Base-by-base conservation (phyloP, 2,113 vertebrate species). In the Rousettus leschenaultii region DNA sequence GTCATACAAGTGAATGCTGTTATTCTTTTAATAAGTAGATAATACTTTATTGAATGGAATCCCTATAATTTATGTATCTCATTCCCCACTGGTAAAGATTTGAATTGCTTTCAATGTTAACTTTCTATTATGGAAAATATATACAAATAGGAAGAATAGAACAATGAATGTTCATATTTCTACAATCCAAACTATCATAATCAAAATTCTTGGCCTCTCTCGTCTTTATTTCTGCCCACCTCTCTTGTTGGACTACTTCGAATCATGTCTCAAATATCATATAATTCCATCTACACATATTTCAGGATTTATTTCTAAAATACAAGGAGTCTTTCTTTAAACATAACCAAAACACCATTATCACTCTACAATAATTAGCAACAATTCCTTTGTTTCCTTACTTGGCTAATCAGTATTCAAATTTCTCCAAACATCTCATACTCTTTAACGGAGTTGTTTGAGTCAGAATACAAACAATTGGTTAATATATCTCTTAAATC, bases 261-360 rank as follows among this genome's bases (percentile, higher is more conserved):
- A 85, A 40, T 30, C 30, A 65, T 33, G n/a, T 57, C 22, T 33
- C 21, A 65, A 57, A 57, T 63, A 65, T 38, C 15, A 13, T 9
- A 21, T 38, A 59, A 85, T 78, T 55, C 65, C 13, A 55, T 14
- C 48, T 82, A 18, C 15, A 40, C 13, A 16, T 63, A 33, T 85
- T 77, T 89, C 38, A 94, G 57, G 33, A n/a, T 43, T 86, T 86
- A 74, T 57, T 95, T 75, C 19, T 79, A 53, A 94, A 74, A 77
- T 38, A 40, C 14, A 85, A 80, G 11, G 7, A 28, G 45, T 48
- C 57, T 65, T 78, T 75, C 30, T 83, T 61, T 63, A 97, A 97
- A 70, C 53, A 68, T 30, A 86, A 85, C 15, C 38, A 43, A 45
- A 73, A 53, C 68, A 40, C 8, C 45, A 40, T 61, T n/a, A 43